phyloP scores from a whole-genome alignment of 2,888 invertebrate genomes.

The Tineola bisselliella region DNA sequence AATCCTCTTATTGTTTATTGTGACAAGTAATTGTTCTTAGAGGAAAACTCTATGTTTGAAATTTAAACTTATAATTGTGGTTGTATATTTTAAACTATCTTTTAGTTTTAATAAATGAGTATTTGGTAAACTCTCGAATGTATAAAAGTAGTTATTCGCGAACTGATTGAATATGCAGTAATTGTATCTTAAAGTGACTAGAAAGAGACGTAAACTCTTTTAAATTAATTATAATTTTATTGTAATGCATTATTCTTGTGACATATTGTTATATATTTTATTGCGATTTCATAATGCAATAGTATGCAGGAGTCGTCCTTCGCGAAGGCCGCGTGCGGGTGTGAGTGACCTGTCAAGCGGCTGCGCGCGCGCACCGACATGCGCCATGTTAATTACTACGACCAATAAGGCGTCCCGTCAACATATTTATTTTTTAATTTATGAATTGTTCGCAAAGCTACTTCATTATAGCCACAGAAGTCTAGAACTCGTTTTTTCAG shows the following conservation, averaged over 20 bases:
- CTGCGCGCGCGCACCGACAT: slow-evolving; percentile 30
- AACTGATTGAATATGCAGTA: too few relatives aligned
- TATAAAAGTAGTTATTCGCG: too few relatives aligned
- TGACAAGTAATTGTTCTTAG: too few relatives aligned
- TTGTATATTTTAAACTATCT: too few relatives aligned
- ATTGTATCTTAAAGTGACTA: too few relatives aligned
- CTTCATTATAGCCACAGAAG: slow-evolving; percentile 42
- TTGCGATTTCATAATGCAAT: slow-evolving; percentile 3
- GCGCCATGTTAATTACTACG: slow-evolving; percentile 57
- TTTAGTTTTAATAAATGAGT: too few relatives aligned
- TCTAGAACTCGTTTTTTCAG: slow-evolving; percentile 34
- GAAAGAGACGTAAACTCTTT: too few relatives aligned
- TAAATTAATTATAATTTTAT: too few relatives aligned
- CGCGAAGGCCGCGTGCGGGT: slow-evolving; percentile 41
- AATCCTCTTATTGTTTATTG: too few relatives aligned
- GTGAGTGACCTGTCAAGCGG: slow-evolving; percentile 13
- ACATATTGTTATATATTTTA: background rate
- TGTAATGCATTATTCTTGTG: background rate
- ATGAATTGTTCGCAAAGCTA: slow-evolving; percentile 41
- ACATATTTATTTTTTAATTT: slow-evolving; percentile 50
- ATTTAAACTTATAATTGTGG: too few relatives aligned
- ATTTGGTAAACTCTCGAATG: too few relatives aligned
- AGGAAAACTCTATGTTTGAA: too few relatives aligned
- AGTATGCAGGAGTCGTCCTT: slow-evolving; percentile 32
- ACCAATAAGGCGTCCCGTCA: slow-evolving; percentile 57